These are phyloP conservation scores for Athalia circularis DNA, from an alignment of 2,888 invertebrate species.

Conservation along the genomic window DNA sequence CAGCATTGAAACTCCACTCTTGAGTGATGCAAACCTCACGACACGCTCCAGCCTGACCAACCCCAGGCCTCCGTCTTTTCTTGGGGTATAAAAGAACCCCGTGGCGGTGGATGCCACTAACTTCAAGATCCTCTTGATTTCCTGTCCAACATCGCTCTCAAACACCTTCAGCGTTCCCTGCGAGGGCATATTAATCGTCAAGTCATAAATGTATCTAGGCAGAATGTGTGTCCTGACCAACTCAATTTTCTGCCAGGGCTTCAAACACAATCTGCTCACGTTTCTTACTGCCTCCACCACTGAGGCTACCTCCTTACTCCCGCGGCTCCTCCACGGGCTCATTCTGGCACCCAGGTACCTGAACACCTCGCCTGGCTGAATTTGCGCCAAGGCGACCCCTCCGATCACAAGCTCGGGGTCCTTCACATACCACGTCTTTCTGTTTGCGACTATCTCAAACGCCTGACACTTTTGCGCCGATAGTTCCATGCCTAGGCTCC, in stretches of 20 bases:
- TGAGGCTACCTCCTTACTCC: background rate
- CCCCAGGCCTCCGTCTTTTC: constrained; percentile 43
- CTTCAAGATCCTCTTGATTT: background rate
- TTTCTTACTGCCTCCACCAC: background rate
- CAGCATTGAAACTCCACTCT: background rate
- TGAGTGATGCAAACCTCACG: background rate
- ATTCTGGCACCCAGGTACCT: background rate
- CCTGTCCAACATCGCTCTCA: background rate
- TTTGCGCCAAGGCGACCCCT: background rate
- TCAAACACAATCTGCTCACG: background rate
- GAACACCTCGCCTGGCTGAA: background rate
- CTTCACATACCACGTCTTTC: no score
- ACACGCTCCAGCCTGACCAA: background rate
- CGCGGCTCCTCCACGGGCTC: background rate
- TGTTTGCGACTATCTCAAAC: no score
- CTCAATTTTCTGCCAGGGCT: constrained; percentile 22
- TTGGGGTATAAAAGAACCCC: constrained; percentile 32
- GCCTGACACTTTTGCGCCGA: no score
- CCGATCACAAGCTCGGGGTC: no score
- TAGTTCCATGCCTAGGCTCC: no score
- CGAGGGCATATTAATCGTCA: background rate
- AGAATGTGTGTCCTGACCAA: background rate
- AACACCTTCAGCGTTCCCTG: background rate
- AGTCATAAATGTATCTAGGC: background rate
- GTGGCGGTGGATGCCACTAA: background rate